A percentile compares a stretch with the other conserved stretches of the same genome.
phyloP scores from a whole-genome alignment of 1,140 invertebrate genomes.

The Nilaparvata lugens region DNA sequence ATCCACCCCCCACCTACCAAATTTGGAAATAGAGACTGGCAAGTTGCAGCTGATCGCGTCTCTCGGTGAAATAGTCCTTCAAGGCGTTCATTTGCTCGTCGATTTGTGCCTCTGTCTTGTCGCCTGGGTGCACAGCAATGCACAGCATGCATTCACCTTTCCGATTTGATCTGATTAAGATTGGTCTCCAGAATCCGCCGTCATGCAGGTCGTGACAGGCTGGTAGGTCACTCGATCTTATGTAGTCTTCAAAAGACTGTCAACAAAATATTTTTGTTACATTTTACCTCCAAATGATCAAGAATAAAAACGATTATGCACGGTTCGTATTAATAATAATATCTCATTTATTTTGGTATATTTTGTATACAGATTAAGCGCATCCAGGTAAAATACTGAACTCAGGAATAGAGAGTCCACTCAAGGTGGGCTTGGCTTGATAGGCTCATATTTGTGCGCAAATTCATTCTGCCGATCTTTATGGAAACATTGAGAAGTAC shows the following conservation, averaged over 20 bases:
- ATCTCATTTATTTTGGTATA: no score
- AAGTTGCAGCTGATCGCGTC: conserved; percentile 1
- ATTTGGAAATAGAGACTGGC: conserved; percentile 33
- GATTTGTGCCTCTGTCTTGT: conserved; percentile 33
- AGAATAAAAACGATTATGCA: no score
- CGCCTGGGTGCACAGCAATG: conserved; percentile 39
- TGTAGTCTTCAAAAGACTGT: conserved; percentile 27
- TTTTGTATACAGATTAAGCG: no score
- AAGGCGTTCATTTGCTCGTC: conserved; percentile 32
- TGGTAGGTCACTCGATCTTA: conserved; percentile 33
- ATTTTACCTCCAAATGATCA: no score
- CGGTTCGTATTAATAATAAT: no score
- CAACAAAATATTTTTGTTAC: neutral
- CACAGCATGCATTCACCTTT: conserved; percentile 37
- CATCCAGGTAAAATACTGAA: no score
- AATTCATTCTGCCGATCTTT: no score
- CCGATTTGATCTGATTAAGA: conserved; percentile 39
- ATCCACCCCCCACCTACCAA: conserved; percentile 26
- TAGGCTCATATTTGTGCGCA: no score
- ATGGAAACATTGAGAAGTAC: no score
- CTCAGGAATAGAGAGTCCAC: no score
- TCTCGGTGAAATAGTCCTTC: conserved; percentile 25
- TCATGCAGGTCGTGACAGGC: conserved; percentile 38
- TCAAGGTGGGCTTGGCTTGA: no score
- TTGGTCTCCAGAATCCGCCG: conserved; percentile 41